Evolutionary conservation across 1,140 invertebrate genomes (phyloP).

Genomic region (Drosophila varians): DNA sequence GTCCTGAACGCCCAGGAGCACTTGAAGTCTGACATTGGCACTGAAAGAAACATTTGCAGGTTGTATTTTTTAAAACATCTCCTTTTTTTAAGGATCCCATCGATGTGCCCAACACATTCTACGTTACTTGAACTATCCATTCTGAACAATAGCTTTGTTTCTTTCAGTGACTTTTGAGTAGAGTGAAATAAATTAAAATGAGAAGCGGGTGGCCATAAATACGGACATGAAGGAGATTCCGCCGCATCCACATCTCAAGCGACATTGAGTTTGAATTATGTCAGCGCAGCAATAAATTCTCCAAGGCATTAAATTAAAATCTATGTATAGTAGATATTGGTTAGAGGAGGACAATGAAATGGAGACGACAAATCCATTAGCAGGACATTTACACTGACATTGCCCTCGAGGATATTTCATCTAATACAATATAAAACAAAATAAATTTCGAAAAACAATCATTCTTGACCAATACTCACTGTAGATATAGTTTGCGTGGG

Average conservation of each 20-base stretch:
- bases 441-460: not conserved
- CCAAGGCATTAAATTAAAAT: conserved; percentile 70
- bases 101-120: not conserved
- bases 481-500: conserved; percentile 20
- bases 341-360: conserved; percentile 2
- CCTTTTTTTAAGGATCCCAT: not conserved
- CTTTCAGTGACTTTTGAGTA: not conserved
- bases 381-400: not conserved
- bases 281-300: conserved; percentile 73
- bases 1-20: conserved; percentile 14
- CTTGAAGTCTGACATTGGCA: conserved; percentile 38
- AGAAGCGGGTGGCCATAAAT: conserved; percentile 44
- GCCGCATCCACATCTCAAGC: conserved; percentile 36
- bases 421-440: not conserved
- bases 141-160: not conserved
- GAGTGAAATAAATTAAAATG: conserved; percentile 2
- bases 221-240: conserved; percentile 49
- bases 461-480: not conserved
- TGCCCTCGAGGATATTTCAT: not conserved
- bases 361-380: not conserved
- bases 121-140: not conserved
- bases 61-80: not conserved
- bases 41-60: not conserved
- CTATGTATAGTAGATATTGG: conserved; percentile 35
- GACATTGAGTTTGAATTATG: conserved; percentile 73